Percentiles rank a stretch among this genome's conserved stretches.
phyloP scores from a whole-genome alignment of 2,888 invertebrate species.

The Diarsia dahlii region DNA sequence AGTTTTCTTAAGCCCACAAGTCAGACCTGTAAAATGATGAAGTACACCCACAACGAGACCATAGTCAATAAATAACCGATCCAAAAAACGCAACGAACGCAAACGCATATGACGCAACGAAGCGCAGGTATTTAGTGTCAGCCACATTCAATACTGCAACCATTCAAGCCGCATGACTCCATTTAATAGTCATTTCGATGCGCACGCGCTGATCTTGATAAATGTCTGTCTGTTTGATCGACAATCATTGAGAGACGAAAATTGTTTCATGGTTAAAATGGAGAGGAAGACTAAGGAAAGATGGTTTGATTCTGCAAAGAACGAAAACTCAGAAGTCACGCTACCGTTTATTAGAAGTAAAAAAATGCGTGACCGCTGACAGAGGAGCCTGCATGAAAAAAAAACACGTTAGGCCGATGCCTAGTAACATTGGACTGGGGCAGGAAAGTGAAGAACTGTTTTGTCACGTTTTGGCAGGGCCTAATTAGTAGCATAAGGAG shows the following conservation, averaged over 20 bases:
- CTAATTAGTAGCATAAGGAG: too few species aligned
- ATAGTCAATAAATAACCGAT: slow-evolving; percentile 44
- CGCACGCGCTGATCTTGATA: slow-evolving; percentile 65
- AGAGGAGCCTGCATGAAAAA: too few species aligned
- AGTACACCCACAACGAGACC: slow-evolving; percentile 7
- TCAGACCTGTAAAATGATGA: slow-evolving; percentile 21
- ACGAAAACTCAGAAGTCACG: too few species aligned
- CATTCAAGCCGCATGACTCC: slow-evolving; percentile 72
- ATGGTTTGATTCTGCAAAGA: not conserved
- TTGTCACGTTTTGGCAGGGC: too few species aligned
- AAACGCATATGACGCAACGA: slow-evolving; percentile 60
- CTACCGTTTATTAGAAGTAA: too few species aligned
- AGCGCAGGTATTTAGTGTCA: slow-evolving; percentile 68
- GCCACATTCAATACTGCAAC: slow-evolving; percentile 68
- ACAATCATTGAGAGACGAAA: slow-evolving; percentile 33
- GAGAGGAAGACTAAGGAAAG: not conserved
- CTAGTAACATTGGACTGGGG: too few species aligned
- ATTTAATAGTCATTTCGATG: slow-evolving; percentile 80
- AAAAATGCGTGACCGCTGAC: too few species aligned
- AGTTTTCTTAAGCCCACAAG: not conserved
- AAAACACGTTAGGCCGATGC: too few species aligned
- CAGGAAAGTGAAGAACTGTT: too few species aligned
- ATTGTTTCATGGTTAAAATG: slow-evolving; percentile 33
- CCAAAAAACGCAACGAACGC: slow-evolving; percentile 62
- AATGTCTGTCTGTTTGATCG: slow-evolving; percentile 50